phyloP scores from a whole-genome alignment of 1,140 invertebrate species.

The Atopsyche davidsoni region DNA sequence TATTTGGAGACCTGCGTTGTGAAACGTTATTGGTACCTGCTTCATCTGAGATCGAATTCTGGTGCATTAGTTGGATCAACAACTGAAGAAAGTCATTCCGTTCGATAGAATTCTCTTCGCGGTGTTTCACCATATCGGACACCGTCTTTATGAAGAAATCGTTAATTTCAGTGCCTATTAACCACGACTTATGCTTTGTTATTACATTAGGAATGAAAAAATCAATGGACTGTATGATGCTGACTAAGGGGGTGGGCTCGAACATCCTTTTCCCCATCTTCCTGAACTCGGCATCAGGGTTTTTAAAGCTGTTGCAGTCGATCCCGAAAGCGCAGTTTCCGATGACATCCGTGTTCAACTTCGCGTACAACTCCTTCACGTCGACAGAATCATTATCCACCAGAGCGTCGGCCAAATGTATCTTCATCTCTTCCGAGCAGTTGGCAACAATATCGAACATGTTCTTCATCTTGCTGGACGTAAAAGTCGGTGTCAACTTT shows the following conservation, averaged over 20 bases:
- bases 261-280: constrained; percentile 40
- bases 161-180: constrained; percentile 4
- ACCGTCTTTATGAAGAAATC: constrained; percentile 50
- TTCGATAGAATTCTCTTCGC: constrained; percentile 39
- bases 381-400: constrained; percentile 38
- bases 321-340: constrained; percentile 57
- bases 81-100: constrained; percentile 56
- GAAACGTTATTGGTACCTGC: too few species aligned
- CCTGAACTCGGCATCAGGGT: constrained; percentile 51
- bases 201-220: constrained; percentile 15
- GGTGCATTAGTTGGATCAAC: constrained; percentile 51
- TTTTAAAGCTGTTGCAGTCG: constrained; percentile 50
- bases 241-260: constrained; percentile 4
- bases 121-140: constrained; percentile 47
- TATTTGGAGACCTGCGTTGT: too few species aligned
- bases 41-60: too few species aligned
- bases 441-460: constrained; percentile 34
- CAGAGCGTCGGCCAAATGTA: constrained; percentile 35
- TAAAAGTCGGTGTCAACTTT: constrained; percentile 36
- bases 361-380: constrained; percentile 50
- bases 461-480: constrained; percentile 33
- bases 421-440: constrained; percentile 39
- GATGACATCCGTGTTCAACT: constrained; percentile 59
- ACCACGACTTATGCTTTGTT: neutral
- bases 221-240: constrained; percentile 6